phyloP scores from a whole-genome alignment of 2,113 vertebrate genomes.

The Lycocorax pyrrhopterus region DNA sequence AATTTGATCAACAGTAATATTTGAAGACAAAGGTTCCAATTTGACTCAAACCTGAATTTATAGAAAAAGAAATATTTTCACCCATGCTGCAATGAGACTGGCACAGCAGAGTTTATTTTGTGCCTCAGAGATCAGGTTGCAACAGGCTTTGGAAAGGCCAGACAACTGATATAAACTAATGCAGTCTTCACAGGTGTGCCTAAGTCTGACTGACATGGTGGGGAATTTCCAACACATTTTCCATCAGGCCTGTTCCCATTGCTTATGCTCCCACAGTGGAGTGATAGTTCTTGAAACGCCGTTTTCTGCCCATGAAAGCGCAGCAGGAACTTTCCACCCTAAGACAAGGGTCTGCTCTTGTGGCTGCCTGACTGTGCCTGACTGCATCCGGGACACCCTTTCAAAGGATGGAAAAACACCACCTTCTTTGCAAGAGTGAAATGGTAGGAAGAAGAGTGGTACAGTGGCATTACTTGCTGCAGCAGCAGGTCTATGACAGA shows the following conservation, averaged over 20 bases:
- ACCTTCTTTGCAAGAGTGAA: not conserved
- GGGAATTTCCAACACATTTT: not conserved
- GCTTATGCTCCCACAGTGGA: accelerated
- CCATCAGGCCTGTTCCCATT: not conserved
- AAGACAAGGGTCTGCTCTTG: accelerated
- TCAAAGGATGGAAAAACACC: not conserved
- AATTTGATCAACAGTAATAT: not conserved
- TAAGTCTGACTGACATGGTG: not conserved
- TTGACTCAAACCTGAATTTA: not conserved
- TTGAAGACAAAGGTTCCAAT: not conserved
- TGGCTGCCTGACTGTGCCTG: accelerated
- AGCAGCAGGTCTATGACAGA: not conserved
- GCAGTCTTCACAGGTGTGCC: not conserved
- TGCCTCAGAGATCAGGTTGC: not conserved
- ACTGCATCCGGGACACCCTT: accelerated
- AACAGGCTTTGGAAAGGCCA: not conserved
- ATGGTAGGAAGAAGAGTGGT: not conserved
- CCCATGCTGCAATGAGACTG: not conserved
- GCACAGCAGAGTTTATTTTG: not conserved
- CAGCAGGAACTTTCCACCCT: not conserved
- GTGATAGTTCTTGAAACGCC: accelerated
- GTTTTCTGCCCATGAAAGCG: not conserved
- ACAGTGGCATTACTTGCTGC: not conserved
- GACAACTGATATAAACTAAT: not conserved
- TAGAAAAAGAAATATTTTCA: not conserved